phyloP scores from a whole-genome alignment of 2,797 vertebrate genomes.

The Anguilla pacifica region DNA sequence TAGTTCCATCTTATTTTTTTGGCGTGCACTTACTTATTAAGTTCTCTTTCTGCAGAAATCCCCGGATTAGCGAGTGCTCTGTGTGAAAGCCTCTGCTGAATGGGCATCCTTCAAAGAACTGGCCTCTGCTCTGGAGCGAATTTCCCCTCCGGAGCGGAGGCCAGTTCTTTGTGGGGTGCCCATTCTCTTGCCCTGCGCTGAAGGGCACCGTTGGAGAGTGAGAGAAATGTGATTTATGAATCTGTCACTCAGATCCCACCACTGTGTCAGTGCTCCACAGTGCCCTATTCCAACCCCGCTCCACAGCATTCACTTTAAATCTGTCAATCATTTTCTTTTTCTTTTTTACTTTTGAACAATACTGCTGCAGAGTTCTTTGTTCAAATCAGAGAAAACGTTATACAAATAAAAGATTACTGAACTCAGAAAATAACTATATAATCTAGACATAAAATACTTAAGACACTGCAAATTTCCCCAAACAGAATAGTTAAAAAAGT shows the following conservation, averaged over 20 bases:
- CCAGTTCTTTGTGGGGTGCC: not conserved
- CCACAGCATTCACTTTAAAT: not conserved
- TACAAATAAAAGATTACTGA: not conserved
- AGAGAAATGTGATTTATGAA: conserved; percentile 13
- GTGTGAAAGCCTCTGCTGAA: not conserved
- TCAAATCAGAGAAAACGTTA: not conserved
- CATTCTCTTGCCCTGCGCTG: not conserved
- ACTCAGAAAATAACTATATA: not conserved
- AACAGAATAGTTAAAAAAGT: not conserved
- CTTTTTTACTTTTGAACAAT: not conserved
- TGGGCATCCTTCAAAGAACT: not conserved
- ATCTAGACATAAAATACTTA: not conserved
- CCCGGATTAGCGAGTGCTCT: not conserved
- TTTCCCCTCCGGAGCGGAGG: not conserved
- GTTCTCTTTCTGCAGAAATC: not conserved
- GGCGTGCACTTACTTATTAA: not conserved
- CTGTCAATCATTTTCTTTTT: not conserved
- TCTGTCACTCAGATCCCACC: conserved; percentile 22
- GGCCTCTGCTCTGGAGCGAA: not conserved
- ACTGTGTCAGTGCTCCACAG: not conserved
- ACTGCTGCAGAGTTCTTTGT: not conserved
- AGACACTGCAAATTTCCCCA: not conserved
- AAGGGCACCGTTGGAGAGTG: not conserved
- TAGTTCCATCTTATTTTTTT: not conserved
- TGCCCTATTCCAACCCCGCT: not conserved